These are phyloP conservation scores for Gasterosteus aculeatus DNA, from an alignment of 2,113 vertebrate species.

Conservation along the genomic window DNA sequence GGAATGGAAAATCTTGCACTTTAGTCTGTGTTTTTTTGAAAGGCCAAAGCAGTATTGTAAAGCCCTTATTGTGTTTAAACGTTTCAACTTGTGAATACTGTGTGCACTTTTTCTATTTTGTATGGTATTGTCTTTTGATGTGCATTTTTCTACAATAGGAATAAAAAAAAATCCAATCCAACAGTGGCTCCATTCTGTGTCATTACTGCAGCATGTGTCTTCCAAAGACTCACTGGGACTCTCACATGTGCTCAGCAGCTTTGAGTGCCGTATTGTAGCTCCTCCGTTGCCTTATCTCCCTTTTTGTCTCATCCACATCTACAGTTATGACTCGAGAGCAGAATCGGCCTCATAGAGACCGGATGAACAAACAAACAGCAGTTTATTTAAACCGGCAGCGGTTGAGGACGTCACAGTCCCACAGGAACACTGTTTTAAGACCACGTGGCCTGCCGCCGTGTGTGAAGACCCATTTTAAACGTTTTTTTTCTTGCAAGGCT, in stretches of 20 bases:
- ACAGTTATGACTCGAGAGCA: conserved; percentile 14
- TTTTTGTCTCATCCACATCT: neutral
- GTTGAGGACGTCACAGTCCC: conserved; percentile 6
- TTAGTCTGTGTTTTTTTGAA: conserved; percentile 85
- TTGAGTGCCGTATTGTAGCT: conserved; percentile 1
- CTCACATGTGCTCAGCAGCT: conserved; percentile 10
- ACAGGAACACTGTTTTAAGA: neutral
- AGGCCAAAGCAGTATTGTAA: conserved; percentile 96
- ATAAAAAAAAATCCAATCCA: conserved; percentile 69
- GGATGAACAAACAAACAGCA: neutral
- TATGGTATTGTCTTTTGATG: conserved; percentile 75
- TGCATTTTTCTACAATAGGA: conserved; percentile 76
- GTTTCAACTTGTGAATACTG: conserved; percentile 60
- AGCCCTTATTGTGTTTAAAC: conserved; percentile 74
- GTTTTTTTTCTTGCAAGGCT: neutral
- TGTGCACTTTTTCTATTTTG: conserved; percentile 79
- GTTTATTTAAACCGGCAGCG: conserved; percentile 51
- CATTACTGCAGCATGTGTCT: conserved; percentile 6
- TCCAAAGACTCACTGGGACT: neutral
- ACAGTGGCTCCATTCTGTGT: conserved; percentile 32
- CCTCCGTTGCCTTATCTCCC: neutral
- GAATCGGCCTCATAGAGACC: neutral
- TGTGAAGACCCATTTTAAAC: neutral
- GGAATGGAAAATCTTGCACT: conserved; percentile 86
- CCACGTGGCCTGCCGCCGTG: neutral